Conservation (phyloP, 2,888 invertebrate genomes). For the Argynnis bischoffii region DNA sequence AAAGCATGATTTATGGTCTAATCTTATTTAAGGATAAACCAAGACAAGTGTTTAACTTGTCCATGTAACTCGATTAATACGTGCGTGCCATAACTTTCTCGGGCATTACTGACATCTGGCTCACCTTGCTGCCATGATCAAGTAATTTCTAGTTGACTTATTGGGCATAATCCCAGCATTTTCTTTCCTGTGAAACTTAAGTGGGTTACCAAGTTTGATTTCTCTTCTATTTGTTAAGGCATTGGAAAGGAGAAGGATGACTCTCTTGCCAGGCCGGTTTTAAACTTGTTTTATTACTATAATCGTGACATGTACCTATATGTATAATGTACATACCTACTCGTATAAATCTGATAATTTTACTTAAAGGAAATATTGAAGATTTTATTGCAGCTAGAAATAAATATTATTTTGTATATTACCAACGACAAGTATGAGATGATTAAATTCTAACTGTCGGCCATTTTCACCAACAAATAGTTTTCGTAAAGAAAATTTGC, state of each 20-base stretch:
- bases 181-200: constrained; percentile 74
- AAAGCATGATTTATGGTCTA: constrained; percentile 9
- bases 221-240: constrained; percentile 67
- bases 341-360: not conserved
- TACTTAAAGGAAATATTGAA: not conserved
- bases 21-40: constrained; percentile 14
- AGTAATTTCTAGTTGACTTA: constrained; percentile 69
- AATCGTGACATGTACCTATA: not conserved
- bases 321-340: not conserved
- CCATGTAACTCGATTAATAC: constrained; percentile 26
- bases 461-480: not conserved
- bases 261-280: constrained; percentile 23
- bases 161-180: constrained; percentile 61
- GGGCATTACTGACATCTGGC: constrained; percentile 61
- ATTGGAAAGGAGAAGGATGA: constrained; percentile 46
- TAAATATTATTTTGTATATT: no score
- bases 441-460: not conserved
- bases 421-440: no score
- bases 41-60: constrained; percentile 17
- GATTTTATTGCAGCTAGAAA: no score
- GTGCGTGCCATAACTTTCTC: constrained; percentile 66
- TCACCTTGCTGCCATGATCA: constrained; percentile 59
- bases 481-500: constrained; percentile 42
- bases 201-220: constrained; percentile 72
- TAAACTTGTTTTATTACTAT: constrained; percentile 4